Conservation (phyloP, 2,888 invertebrate genomes). For the Stenodera caucasica region DNA sequence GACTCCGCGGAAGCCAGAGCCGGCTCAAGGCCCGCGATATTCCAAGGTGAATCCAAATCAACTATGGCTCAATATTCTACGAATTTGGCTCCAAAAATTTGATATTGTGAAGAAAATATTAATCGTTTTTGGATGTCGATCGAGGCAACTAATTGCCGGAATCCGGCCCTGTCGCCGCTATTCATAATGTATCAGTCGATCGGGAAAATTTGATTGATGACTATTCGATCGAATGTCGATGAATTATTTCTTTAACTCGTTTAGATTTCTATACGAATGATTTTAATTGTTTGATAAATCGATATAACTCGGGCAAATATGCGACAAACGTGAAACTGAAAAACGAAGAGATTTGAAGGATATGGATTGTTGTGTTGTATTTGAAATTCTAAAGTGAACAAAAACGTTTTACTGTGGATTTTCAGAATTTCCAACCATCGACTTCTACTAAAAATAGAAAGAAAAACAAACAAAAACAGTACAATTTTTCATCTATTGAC, state of each 20-base stretch:
- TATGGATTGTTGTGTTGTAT: constrained; percentile 30
- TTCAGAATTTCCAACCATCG: constrained; percentile 24
- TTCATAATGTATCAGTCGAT: background rate
- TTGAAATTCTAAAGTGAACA: constrained; percentile 22
- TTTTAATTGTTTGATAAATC: too few relatives aligned
- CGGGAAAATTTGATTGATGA: background rate
- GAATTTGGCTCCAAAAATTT: too few relatives aligned
- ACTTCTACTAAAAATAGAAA: too few relatives aligned
- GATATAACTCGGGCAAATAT: background rate
- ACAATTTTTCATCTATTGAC: constrained; percentile 40
- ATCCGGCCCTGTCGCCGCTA: too few relatives aligned
- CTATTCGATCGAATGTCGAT: constrained; percentile 21
- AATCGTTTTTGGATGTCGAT: too few relatives aligned
- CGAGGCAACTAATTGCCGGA: too few relatives aligned
- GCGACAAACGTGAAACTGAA: background rate
- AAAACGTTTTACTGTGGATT: constrained; percentile 24
- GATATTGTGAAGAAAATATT: too few relatives aligned
- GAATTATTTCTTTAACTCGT: constrained; percentile 10
- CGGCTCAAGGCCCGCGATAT: too few relatives aligned
- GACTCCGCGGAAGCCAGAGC: too few relatives aligned
- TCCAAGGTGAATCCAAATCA: too few relatives aligned
- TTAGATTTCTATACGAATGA: too few relatives aligned
- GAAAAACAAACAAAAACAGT: constrained; percentile 33
- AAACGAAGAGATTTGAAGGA: constrained; percentile 29
- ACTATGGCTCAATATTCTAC: too few relatives aligned